Evolutionary conservation across 1,140 invertebrate species (phyloP).

Genomic region (Calycopis cecrops): DNA sequence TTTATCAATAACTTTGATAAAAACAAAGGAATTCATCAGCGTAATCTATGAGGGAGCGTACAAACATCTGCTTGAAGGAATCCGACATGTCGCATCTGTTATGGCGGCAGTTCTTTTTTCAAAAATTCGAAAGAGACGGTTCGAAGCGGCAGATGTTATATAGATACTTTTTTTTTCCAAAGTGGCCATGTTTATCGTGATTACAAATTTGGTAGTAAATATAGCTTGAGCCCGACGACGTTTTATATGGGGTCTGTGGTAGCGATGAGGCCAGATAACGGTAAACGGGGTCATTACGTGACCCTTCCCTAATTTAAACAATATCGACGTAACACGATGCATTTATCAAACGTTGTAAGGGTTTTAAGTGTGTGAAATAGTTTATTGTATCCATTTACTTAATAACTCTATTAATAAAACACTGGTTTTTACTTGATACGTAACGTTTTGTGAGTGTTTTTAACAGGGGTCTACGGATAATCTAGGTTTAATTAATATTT

Average conservation of each 20-base stretch:
- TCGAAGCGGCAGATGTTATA: constrained; percentile 59
- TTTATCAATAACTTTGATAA: constrained; percentile 47
- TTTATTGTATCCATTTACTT: constrained; percentile 51
- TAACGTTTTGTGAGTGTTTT: background rate
- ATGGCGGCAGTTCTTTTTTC: constrained; percentile 57
- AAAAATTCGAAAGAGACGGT: constrained; percentile 61
- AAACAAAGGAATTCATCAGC: constrained; percentile 57
- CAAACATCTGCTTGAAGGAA: constrained; percentile 69
- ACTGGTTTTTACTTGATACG: background rate
- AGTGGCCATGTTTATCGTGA: constrained; percentile 10
- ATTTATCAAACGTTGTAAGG: constrained; percentile 54
- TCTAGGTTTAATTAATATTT: background rate
- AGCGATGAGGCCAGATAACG: constrained; percentile 59
- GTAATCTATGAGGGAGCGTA: constrained; percentile 68
- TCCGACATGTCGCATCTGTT: constrained; percentile 71
- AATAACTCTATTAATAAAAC: constrained; percentile 47
- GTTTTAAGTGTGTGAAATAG: constrained; percentile 39
- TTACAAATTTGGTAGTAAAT: constrained; percentile 12
- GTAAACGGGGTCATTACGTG: constrained; percentile 64
- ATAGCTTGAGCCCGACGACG: background rate
- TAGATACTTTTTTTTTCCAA: constrained; percentile 21
- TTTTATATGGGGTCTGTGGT: constrained; percentile 34
- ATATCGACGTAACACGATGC: constrained; percentile 48
- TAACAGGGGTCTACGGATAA: background rate
- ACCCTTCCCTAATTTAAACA: constrained; percentile 52